Evolutionary conservation across 2,113 vertebrate species (phyloP).

Genomic region (Tylochromis polylepis): DNA sequence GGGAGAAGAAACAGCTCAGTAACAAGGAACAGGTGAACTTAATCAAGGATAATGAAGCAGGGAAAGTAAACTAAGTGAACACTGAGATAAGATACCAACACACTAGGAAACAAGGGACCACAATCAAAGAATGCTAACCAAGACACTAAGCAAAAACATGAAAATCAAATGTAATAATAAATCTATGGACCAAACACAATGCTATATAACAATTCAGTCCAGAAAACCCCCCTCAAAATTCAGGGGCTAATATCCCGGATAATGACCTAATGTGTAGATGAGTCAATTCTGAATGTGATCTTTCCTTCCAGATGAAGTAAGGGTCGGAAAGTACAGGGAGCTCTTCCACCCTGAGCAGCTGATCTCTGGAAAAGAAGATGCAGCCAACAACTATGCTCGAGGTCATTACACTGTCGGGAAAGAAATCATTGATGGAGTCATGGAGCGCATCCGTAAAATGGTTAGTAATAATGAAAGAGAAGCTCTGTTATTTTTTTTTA

Average conservation of each 20-base stretch:
- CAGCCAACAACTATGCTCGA: conserved; percentile 86
- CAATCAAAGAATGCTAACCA: background rate
- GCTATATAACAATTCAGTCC: background rate
- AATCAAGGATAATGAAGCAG: background rate
- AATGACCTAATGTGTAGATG: background rate
- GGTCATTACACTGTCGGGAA: conserved; percentile 85
- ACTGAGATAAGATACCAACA: background rate
- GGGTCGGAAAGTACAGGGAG: conserved; percentile 74
- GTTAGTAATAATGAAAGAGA: conserved; percentile 48
- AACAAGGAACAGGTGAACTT: background rate
- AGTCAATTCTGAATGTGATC: background rate
- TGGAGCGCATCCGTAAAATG: conserved; percentile 81
- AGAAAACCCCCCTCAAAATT: background rate
- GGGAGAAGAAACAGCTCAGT: background rate
- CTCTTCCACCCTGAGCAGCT: conserved; percentile 87
- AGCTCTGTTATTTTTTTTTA: background rate
- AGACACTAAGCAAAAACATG: background rate
- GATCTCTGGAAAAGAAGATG: conserved; percentile 86
- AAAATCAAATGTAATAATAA: background rate
- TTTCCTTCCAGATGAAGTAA: conserved; percentile 76
- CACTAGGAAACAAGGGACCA: background rate
- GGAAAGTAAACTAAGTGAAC: background rate
- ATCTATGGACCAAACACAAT: background rate
- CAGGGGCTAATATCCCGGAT: background rate
- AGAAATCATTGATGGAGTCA: conserved; percentile 79